Evolutionary conservation across 2,113 vertebrate genomes (phyloP), one percentile per base, ranked within the genome.

Genomic region (Colistium nudipinnis): DNA sequence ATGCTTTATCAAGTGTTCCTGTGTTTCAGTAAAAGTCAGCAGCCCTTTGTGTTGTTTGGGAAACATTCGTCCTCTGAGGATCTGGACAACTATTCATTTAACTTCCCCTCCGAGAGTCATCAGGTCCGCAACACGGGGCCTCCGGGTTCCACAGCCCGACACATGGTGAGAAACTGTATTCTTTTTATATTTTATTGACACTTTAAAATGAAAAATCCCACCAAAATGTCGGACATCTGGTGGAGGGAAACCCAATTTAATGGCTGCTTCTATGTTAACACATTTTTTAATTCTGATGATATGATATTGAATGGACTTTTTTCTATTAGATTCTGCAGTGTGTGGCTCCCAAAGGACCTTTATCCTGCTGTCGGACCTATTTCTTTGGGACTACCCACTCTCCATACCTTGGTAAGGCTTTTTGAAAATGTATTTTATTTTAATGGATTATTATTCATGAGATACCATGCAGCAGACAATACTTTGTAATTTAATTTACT

Each of bases 41-140:
- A 99, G 84, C 97, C 97, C 0, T 96, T 96, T 0, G 93, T 96
- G 69, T 85, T 99, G 39, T 98, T 98, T 57, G 96, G 98, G 55
- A 95, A 92, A 74, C 97, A 98, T 82, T 96, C 96, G 0, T 94
- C 95, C 0, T 91, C 64, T 63, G 94, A 97, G 24, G 96, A 96
- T 61, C 63, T 98, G 84, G 95, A 96, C 44, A 92, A 90, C 7
- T 95, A 95, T 49, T 97, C 93, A 51, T 98, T 97, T 28, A 97
- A 93, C 90, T 99, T 98, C 70, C 96, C 98, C 13, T 99, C 97
- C 2, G 96, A 99, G 84, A 95, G 95, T 65, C 96, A 98, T 62
- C 94, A 97, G 81, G 93, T 98, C 62, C 93, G 94, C 69, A 98
- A 93, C 92, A 97, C 96, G 0, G 96, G 96, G 11, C 90, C 87